Base-by-base conservation (phyloP, 2,113 vertebrate genomes). In the Xyrauchen texanus region DNA sequence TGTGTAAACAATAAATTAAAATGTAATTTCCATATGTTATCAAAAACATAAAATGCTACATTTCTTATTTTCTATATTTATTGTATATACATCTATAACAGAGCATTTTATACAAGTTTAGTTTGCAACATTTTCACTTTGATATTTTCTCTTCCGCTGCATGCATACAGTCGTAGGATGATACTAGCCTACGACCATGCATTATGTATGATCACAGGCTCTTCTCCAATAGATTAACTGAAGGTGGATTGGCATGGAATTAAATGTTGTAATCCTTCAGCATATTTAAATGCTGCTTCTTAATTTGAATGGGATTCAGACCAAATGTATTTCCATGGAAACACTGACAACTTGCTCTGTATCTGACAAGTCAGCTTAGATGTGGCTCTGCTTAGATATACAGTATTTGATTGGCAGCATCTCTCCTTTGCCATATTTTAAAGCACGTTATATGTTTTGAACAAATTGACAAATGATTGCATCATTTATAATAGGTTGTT, bases 261-360 rank as follows among this genome's bases (percentile, higher is more conserved):
- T 82, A 79, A 76, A 80, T 82, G 81, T 80, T 73, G 68, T 80
- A 85, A 85, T 85, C 77, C 77, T 52, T 67, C 44, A 55, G 52
- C 71, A 72, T 60, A 85, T 82, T 79, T 64, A 34, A 85, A 61
- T 45, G 21, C 67, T 71, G 51, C 21, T 53, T 68, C 70, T 63
- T 82, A 76, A 79, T 79, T 58, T 69, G 16, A 65, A 60, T 49
- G 51, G 44, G 12, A 78, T 47, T 60, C 81, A 82, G 45, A 73
- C 63, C 21, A 21, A 68, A 78, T 77, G 15, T 9, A 61, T 79
- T 51, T 12, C 75, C 61, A 51, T 66, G 57, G 57, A 81, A 78
- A 67, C 75, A 78, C 62, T 52, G 61, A 45, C 74, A 78, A 63
- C 58, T 69, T 21, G 55, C 67, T n/a, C 60, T 34, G 69, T 44